Percentiles rank a stretch among this genome's conserved stretches.
Conservation (phyloP, 2,113 vertebrate genomes). For the Xiphophorus hellerii region DNA sequence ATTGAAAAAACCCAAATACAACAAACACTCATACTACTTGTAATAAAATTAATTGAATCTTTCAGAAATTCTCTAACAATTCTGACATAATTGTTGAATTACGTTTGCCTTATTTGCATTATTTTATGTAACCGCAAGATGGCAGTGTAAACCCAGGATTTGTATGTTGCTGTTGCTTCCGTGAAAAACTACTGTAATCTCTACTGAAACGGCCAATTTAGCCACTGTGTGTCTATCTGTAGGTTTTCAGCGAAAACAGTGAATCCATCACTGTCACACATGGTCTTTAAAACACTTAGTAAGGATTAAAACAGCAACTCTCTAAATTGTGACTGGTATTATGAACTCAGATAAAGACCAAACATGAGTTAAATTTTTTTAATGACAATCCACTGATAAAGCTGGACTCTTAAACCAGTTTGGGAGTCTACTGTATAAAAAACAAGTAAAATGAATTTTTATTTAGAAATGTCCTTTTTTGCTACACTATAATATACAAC, state of each 20-base stretch:
- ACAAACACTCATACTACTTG: neutral
- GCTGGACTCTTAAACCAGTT: neutral
- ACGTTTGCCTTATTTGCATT: neutral
- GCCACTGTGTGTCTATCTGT: slow-evolving; percentile 24
- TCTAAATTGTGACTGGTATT: slow-evolving; percentile 8
- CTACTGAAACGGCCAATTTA: slow-evolving; percentile 8
- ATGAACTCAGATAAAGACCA: slow-evolving; percentile 3
- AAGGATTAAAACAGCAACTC: slow-evolving; percentile 11
- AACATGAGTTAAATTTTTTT: neutral
- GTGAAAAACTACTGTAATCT: neutral
- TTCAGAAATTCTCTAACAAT: neutral
- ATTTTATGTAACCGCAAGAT: slow-evolving; percentile 57
- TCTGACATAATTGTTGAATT: neutral
- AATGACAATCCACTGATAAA: slow-evolving; percentile 5
- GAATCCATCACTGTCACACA: slow-evolving; percentile 27
- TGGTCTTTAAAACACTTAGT: slow-evolving; percentile 13
- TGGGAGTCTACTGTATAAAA: neutral
- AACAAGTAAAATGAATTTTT: neutral
- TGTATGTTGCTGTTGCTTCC: neutral
- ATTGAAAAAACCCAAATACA: neutral
- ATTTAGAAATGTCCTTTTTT: neutral
- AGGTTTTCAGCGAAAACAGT: slow-evolving; percentile 20
- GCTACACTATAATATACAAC: neutral
- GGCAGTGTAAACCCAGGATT: slow-evolving; percentile 56
- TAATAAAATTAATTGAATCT: neutral